These are phyloP conservation scores for Drosophila sp. DNA, from an alignment of 1,140 invertebrate genomes.

Conservation along the genomic window DNA sequence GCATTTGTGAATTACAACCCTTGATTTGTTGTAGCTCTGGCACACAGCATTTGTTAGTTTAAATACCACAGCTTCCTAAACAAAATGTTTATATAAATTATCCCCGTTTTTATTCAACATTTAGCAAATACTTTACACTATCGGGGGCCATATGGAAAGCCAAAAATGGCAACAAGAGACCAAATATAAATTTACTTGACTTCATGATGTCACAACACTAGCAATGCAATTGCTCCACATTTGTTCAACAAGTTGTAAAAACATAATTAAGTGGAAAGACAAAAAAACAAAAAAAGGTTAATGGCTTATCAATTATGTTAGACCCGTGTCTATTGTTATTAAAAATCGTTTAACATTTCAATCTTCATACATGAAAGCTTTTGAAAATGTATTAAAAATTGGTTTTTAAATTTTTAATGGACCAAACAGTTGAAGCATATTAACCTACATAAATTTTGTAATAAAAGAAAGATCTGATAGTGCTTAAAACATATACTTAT, in stretches of 20 bases:
- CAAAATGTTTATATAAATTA: neutral
- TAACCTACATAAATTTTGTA: too few species aligned
- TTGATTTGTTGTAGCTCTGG: neutral
- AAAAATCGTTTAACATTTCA: too few species aligned
- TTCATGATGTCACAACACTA: neutral
- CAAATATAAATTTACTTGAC: neutral
- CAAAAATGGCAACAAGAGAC: neutral
- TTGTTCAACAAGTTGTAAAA: neutral
- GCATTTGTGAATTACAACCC: constrained; percentile 1
- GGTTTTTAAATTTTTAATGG: too few species aligned
- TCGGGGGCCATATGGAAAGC: neutral
- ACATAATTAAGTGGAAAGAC: neutral
- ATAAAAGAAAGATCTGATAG: too few species aligned
- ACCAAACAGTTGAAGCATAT: too few species aligned
- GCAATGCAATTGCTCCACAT: neutral
- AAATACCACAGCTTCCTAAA: constrained; percentile 4
- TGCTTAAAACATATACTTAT: too few species aligned
- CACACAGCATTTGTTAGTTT: constrained; percentile 5
- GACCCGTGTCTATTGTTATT: too few species aligned
- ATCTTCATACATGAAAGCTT: too few species aligned
- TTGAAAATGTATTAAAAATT: too few species aligned
- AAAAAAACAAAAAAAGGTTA: neutral
- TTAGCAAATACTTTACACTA: neutral
- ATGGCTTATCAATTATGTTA: neutral
- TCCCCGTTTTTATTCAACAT: neutral